Conservation (phyloP, 2,113 vertebrate species). For the Rhizomys pruinosus region DNA sequence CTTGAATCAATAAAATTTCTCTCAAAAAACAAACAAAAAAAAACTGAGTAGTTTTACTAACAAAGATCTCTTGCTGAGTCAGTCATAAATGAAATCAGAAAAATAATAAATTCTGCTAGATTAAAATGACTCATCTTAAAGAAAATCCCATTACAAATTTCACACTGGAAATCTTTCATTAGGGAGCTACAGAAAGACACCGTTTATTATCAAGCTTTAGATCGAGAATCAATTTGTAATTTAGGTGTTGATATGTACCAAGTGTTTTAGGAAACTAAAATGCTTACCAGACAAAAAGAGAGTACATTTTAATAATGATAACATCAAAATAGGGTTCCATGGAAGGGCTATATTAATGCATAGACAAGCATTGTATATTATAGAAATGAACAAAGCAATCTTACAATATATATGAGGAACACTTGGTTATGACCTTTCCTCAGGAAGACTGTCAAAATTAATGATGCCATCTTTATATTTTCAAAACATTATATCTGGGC, state of each 20-base stretch:
- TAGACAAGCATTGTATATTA: neutral
- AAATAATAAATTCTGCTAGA: slow-evolving; percentile 38
- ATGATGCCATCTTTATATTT: neutral
- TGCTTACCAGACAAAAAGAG: neutral
- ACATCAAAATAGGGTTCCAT: neutral
- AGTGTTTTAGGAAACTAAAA: slow-evolving; percentile 2
- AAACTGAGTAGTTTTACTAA: neutral
- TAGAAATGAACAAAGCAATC: neutral
- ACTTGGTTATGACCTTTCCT: neutral
- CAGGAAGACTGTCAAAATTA: neutral
- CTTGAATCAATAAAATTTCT: too few relatives aligned
- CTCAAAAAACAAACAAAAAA: neutral
- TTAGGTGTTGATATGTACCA: slow-evolving; percentile 22
- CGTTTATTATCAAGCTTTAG: slow-evolving; percentile 42
- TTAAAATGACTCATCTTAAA: slow-evolving; percentile 39
- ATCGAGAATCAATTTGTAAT: slow-evolving; percentile 38
- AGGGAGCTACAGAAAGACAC: neutral
- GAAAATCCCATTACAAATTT: slow-evolving; percentile 52
- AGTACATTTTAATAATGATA: neutral
- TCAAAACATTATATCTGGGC: neutral
- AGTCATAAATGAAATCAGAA: slow-evolving; percentile 25
- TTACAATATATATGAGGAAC: neutral
- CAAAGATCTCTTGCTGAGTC: slow-evolving; percentile 40
- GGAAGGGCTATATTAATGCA: neutral
- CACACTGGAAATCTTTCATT: slow-evolving; percentile 59